phyloP scores from a whole-genome alignment of 2,797 vertebrate species.

The Taenioides sp. region DNA sequence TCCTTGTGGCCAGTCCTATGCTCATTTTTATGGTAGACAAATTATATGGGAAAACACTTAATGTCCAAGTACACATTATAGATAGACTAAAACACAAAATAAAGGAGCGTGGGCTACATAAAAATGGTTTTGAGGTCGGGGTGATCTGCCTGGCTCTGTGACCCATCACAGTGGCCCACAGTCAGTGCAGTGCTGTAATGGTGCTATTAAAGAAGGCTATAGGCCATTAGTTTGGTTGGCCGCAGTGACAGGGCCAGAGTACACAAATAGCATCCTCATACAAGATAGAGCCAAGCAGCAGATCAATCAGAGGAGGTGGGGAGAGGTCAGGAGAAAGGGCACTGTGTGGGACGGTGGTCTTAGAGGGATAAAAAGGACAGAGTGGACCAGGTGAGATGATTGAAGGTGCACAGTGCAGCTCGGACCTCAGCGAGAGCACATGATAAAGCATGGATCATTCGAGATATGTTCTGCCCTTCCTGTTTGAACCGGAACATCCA shows the following conservation, averaged over 20 bases:
- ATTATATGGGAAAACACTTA: background rate
- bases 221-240: slow-evolving; percentile 72
- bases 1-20: background rate
- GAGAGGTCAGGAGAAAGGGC: slow-evolving; percentile 33
- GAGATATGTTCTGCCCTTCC: slow-evolving; percentile 4
- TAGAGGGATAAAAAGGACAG: slow-evolving; percentile 22
- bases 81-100: slow-evolving; percentile 19
- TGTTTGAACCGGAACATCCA: slow-evolving; percentile 7
- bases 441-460: slow-evolving; percentile 39
- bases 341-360: slow-evolving; percentile 30
- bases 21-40: background rate
- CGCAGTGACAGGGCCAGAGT: slow-evolving; percentile 48
- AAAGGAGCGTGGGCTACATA: slow-evolving; percentile 33
- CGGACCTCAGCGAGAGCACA: slow-evolving; percentile 37
- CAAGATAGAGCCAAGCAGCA: slow-evolving; percentile 49
- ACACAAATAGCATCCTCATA: slow-evolving; percentile 65
- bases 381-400: slow-evolving; percentile 23
- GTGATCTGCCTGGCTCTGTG: slow-evolving; percentile 48
- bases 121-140: slow-evolving; percentile 48
- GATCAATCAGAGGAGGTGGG: slow-evolving; percentile 55
- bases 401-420: slow-evolving; percentile 26
- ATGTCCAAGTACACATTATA: background rate
- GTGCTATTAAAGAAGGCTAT: slow-evolving; percentile 71
- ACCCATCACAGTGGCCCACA: slow-evolving; percentile 55
- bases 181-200: slow-evolving; percentile 66